These are phyloP conservation scores for Melipona bicolor DNA, from an alignment of 2,888 invertebrate species.

Conservation along the genomic window DNA sequence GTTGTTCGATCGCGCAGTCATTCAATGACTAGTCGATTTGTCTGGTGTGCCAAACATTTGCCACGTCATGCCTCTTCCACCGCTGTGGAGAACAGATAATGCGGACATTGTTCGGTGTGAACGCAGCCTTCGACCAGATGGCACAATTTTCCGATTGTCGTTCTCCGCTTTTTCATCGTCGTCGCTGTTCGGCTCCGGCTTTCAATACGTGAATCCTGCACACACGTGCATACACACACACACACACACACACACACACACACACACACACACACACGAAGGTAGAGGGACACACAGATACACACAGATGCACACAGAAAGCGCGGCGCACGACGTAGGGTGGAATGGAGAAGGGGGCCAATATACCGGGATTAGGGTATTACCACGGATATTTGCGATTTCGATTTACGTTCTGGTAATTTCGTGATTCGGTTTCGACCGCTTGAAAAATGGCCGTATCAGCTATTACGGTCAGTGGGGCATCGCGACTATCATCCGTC, in stretches of 20 bases:
- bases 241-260: too few relatives aligned
- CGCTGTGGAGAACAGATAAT: constrained; percentile 66
- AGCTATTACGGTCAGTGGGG: constrained; percentile 46
- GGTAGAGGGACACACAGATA: background rate
- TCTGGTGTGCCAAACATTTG: constrained; percentile 58
- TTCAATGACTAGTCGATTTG: constrained; percentile 65
- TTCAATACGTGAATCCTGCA: constrained; percentile 55
- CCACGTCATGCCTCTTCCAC: constrained; percentile 63
- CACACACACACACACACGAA: background rate
- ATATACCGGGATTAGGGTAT: constrained; percentile 58
- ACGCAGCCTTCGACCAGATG: constrained; percentile 72
- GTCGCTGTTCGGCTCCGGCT: constrained; percentile 43
- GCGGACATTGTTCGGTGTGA: constrained; percentile 71
- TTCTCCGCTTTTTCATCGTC: constrained; percentile 61
- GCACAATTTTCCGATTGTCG: constrained; percentile 73
- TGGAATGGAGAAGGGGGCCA: constrained; percentile 21
- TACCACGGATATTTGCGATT: constrained; percentile 56
- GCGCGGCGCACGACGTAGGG: background rate
- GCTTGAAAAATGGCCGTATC: constrained; percentile 42
- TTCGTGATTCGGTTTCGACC: constrained; percentile 50
- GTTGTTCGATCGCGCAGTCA: constrained; percentile 42
- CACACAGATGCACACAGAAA: background rate
- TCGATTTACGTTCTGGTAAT: constrained; percentile 58
- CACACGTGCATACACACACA: background rate
- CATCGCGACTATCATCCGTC: background rate